Evolutionary conservation across 2,888 invertebrate genomes (phyloP), one percentile per base, ranked within the genome.

Genomic region (Synanthedon tipuliformis): DNA sequence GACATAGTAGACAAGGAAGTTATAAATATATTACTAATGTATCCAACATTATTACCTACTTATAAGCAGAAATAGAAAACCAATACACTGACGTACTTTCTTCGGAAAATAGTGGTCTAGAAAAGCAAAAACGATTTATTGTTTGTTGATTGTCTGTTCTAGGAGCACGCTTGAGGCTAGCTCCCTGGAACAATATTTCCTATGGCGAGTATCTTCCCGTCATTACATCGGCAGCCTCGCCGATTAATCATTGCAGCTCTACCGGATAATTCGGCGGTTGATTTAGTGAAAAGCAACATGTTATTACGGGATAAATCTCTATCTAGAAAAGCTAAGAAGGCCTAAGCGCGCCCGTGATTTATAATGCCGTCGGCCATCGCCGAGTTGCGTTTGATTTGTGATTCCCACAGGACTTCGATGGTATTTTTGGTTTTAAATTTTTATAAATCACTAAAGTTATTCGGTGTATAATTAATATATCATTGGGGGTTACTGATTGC

Each of bases 311-410:
- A 86, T 87, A 87, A 87, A 87, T 87, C 87, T 87, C 80, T 87
- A 86, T 87, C 86, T 87, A 86, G 87, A 85, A 87, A 86, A 84
- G 85, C 85, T 86, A 85, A 87, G 85, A 81, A 85, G 85, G 81
- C 82, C 85, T 87, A 86, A 87, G 83, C 81, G 78, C 79, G 72
- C 71, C 68, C 56, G 75, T 82, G 86, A 86, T 86, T 87, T 86
- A 87, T 79, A 65, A 68, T 64, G 71, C 79, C 77, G 61, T 64
- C 65, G 72, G 81, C 81, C 68, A 78, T 78, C 78, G 75, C 73
- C 77, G 75, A 76, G 72, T 77, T 75, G 71, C 71, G 59, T 77
- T 80, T 84, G 85, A 85, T 86, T 85, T 86, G 84, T 85, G 78
- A 77, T 79, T 76, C 79, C 63, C 62, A 64, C 66, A 68, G 68